phyloP scores from a whole-genome alignment of 2,113 vertebrate genomes.

The Genyomyrus donnyi region DNA sequence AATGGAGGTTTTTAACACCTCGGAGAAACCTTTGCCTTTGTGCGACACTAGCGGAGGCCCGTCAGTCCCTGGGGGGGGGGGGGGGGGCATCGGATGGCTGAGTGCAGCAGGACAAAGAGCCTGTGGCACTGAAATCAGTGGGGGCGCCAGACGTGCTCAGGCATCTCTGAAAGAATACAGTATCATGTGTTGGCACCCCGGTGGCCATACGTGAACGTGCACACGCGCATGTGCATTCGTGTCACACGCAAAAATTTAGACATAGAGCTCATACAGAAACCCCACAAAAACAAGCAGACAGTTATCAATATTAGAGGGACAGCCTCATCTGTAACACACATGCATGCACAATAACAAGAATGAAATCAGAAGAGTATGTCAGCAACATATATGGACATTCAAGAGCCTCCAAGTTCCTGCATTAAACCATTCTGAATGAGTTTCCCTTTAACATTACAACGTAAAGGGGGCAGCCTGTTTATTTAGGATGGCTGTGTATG shows the following conservation, averaged over 20 bases:
- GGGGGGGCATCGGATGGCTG: constrained; percentile 61
- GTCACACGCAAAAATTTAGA: neutral
- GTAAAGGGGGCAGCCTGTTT: neutral
- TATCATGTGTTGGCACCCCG: neutral
- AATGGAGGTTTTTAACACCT: constrained; percentile 78
- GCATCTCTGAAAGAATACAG: constrained; percentile 24
- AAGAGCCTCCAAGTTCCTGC: neutral
- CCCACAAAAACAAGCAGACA: neutral
- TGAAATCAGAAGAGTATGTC: neutral
- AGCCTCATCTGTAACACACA: neutral
- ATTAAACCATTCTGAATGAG: neutral
- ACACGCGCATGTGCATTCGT: neutral
- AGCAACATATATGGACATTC: neutral
- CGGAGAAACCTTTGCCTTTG: constrained; percentile 68
- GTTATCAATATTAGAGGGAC: neutral
- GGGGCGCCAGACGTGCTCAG: constrained; percentile 54
- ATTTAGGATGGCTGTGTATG: neutral
- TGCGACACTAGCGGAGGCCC: constrained; percentile 61
- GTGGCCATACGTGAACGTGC: neutral
- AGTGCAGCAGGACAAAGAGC: constrained; percentile 68
- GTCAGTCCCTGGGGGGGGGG: constrained; percentile 47
- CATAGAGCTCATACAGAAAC: neutral
- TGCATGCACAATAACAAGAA: neutral
- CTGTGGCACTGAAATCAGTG: constrained; percentile 55
- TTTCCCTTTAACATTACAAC: neutral